Conservation (phyloP, 2,113 vertebrate genomes). For the Oenanthe melanoleuca region DNA sequence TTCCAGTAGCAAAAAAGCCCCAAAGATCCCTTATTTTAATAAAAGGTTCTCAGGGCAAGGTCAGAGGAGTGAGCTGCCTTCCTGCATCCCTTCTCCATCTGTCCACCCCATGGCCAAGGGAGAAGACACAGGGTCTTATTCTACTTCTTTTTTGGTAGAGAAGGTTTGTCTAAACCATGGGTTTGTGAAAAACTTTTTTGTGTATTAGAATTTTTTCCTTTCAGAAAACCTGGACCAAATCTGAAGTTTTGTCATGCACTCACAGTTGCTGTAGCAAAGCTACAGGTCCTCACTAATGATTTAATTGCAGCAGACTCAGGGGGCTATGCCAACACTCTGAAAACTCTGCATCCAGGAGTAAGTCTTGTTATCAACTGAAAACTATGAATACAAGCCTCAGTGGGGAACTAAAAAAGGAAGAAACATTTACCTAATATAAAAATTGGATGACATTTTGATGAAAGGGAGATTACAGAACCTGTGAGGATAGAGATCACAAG, state of each 20-base stretch:
- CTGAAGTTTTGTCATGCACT: neutral
- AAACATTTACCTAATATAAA: neutral
- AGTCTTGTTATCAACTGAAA: neutral
- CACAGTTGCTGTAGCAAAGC: neutral
- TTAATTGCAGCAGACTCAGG: neutral
- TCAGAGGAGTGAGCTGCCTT: neutral
- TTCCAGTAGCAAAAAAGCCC: neutral
- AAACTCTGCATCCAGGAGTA: constrained; percentile 19
- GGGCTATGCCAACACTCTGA: neutral
- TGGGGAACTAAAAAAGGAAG: neutral
- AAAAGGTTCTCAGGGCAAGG: neutral
- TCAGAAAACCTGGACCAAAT: neutral
- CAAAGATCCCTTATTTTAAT: neutral
- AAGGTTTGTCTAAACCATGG: neutral
- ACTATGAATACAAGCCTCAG: neutral
- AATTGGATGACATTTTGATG: neutral
- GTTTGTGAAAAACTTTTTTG: neutral
- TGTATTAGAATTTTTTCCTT: neutral
- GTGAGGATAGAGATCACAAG: neutral
- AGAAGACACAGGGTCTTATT: neutral
- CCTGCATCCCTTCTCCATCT: neutral
- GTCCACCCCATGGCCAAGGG: accelerated
- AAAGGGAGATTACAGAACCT: neutral
- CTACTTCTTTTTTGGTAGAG: neutral
- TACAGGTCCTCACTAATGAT: neutral